phyloP scores from a whole-genome alignment of 2,797 vertebrate species.

The Trachurus trachurus region DNA sequence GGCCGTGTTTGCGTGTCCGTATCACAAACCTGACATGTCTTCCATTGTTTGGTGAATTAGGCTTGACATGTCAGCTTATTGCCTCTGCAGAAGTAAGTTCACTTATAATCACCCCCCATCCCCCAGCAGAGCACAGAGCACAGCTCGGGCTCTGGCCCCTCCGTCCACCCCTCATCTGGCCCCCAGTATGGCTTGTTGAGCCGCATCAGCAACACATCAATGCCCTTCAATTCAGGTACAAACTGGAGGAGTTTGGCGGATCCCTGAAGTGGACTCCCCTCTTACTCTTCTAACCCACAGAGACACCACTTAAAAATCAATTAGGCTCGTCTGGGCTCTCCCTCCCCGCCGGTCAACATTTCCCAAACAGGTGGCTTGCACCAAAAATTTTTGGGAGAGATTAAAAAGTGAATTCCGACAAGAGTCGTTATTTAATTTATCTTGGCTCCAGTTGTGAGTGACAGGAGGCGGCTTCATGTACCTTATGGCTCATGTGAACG shows the following conservation, averaged over 20 bases:
- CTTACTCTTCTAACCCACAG: slow-evolving; percentile 71
- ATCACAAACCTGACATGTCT: slow-evolving; percentile 53
- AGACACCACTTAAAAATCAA: slow-evolving; percentile 89
- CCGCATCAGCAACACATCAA: slow-evolving; percentile 81
- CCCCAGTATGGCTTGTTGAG: slow-evolving; percentile 76
- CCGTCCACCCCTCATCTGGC: slow-evolving; percentile 58
- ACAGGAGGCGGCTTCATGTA: not conserved
- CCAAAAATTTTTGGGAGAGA: slow-evolving; percentile 7
- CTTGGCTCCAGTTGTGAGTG: not conserved
- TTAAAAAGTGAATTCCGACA: slow-evolving; percentile 17
- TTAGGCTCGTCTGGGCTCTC: slow-evolving; percentile 74
- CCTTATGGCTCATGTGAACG: not conserved
- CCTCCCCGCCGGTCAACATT: slow-evolving; percentile 21
- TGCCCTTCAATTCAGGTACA: slow-evolving; percentile 82
- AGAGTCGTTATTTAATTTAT: not conserved
- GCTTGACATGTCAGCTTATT: slow-evolving; percentile 80
- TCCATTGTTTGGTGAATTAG: slow-evolving; percentile 72
- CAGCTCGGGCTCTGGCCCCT: slow-evolving; percentile 55
- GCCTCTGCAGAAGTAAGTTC: slow-evolving; percentile 77
- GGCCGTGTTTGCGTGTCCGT: slow-evolving; percentile 45
- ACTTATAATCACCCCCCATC: slow-evolving; percentile 67
- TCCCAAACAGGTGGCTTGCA: slow-evolving; percentile 51
- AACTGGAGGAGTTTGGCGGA: slow-evolving; percentile 75
- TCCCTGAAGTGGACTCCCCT: slow-evolving; percentile 76
- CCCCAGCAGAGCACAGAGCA: slow-evolving; percentile 42